Base-by-base conservation (phyloP, 2,888 invertebrate genomes). In the Nebria salina region DNA sequence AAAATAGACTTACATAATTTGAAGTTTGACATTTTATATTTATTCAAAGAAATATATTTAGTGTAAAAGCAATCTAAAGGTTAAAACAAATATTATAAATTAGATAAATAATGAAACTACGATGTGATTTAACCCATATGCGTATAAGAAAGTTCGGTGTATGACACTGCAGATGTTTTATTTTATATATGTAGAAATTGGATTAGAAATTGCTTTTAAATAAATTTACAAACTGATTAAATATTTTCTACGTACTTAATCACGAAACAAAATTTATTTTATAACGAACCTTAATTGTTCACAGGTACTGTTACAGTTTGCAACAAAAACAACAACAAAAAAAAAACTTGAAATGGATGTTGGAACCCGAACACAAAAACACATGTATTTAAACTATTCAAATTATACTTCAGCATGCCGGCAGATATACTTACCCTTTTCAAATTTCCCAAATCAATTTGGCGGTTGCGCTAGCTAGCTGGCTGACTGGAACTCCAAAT, bases 361-460 rank as follows among this genome's bases (percentile, higher is more conserved):
- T 54, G 54, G 54, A 54, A 54, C 8, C 43, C 4, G 54, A 54
- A 54, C 54, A 54, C 54, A 54, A 54, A 54, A 54, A 77, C 64
- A 43, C 54, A 72, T 72, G 77, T 72, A 72, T 54, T 42, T 64
- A 54, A 72, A 72, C 77, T 77, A 77, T 77, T 77, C 72, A 77
- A 77, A 77, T 72, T 54, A 77, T 20, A 68, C 65, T 75, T 65
- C 20, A 76, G 43, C 20, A 77, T 26, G 26, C 64, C 72, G 26
- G 75, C 26, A 54, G 54, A 7, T 54, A 54, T 13, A 25, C 65
- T 13, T 65, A 75, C 65, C 65, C 75, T 43, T 75, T 75, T 75
- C 64, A 75, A 13, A 25, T 64, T 64, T 75, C 64, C 54, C 77
- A 77, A 77, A 72, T 72, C 72, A 70, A 70, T 70, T 70, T 70